Conservation (phyloP, 1,140 invertebrate species). For the Aporrectodea caliginosa region DNA sequence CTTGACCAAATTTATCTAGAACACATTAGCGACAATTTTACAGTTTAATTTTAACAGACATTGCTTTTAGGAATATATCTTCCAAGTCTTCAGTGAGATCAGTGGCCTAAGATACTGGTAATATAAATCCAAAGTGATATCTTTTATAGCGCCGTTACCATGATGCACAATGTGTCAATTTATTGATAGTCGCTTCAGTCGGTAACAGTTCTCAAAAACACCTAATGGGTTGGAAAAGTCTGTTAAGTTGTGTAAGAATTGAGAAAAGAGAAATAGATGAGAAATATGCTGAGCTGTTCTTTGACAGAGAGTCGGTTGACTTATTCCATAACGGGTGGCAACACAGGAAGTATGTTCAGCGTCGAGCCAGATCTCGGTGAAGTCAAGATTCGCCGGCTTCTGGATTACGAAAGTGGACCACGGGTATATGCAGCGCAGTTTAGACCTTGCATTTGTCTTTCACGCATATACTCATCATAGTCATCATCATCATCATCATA, state of each 20-base stretch:
- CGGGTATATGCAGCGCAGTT: conserved; percentile 61
- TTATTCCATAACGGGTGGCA: conserved; percentile 97
- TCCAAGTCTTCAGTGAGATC: too few species aligned
- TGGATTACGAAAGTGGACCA: conserved; percentile 74
- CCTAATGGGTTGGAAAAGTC: too few species aligned
- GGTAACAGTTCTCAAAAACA: too few species aligned
- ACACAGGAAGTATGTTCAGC: conserved; percentile 92
- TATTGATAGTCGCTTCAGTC: too few species aligned
- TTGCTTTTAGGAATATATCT: too few species aligned
- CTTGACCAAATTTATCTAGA: too few species aligned
- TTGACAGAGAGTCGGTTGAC: conserved; percentile 86
- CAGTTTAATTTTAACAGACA: too few species aligned
- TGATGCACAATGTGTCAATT: neutral
- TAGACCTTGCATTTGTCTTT: too few species aligned
- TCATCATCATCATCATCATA: too few species aligned
- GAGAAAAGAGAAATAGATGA: neutral
- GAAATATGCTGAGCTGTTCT: neutral
- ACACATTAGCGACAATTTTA: too few species aligned
- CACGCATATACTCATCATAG: too few species aligned
- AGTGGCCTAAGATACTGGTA: too few species aligned
- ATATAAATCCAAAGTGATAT: neutral
- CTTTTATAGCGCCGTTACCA: neutral
- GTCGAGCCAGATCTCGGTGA: conserved; percentile 96
- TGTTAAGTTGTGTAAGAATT: neutral
- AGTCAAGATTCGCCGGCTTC: conserved; percentile 88